These are phyloP conservation scores for Drosophila cardini DNA, from an alignment of 1,140 invertebrate genomes.

Conservation along the genomic window DNA sequence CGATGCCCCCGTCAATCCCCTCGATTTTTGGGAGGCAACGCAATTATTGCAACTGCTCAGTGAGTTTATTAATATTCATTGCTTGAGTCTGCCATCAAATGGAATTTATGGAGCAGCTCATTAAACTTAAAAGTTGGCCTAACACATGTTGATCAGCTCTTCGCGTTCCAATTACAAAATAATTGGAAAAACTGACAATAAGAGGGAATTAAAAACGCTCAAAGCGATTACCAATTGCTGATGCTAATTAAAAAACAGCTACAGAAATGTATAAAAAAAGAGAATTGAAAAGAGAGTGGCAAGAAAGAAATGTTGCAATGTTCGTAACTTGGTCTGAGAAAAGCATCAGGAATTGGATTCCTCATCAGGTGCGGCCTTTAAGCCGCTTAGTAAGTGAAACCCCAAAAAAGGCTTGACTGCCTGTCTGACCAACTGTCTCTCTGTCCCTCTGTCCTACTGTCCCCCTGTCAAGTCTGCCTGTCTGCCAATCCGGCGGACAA, in stretches of 20 bases:
- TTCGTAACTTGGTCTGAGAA: constrained; percentile 8
- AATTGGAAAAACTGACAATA: constrained; percentile 36
- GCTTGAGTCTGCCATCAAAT: constrained; percentile 56
- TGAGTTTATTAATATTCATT: constrained; percentile 79
- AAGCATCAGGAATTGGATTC: constrained; percentile 7
- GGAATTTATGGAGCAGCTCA: constrained; percentile 67
- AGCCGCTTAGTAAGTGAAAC: constrained; percentile 80
- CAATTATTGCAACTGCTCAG: constrained; percentile 73
- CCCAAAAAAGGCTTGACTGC: constrained; percentile 58
- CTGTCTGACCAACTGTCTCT: constrained; percentile 45
- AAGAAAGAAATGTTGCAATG: constrained; percentile 24
- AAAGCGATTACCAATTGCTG: constrained; percentile 57
- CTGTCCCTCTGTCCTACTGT: background rate
- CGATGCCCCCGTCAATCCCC: background rate
- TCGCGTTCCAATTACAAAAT: constrained; percentile 46
- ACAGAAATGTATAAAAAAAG: constrained; percentile 19
- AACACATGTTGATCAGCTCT: constrained; percentile 57
- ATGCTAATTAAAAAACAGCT: constrained; percentile 66
- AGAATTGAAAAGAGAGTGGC: constrained; percentile 30
- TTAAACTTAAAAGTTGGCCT: constrained; percentile 63
- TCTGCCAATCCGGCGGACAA: background rate
- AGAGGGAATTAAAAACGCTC: constrained; percentile 27
- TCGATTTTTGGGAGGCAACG: background rate
- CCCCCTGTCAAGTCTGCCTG: constrained; percentile 6
- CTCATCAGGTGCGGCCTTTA: constrained; percentile 73